A percentile compares a stretch with the other conserved stretches of the same genome.
These are phyloP conservation scores for Sebastes taczanowskii DNA, from an alignment of 2,797 vertebrate genomes.

Conservation along the genomic window DNA sequence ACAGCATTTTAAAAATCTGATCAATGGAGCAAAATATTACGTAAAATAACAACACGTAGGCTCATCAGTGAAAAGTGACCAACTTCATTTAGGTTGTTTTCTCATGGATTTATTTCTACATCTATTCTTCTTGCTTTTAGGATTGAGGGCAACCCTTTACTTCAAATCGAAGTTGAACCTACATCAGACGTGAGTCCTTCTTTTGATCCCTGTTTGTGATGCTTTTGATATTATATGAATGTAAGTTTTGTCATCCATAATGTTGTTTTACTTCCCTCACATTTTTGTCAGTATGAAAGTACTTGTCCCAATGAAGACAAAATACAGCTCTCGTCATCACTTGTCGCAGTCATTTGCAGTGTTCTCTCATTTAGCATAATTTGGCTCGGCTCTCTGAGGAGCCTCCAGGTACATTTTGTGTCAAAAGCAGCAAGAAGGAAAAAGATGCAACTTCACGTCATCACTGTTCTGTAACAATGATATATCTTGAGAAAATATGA, in stretches of 20 bases:
- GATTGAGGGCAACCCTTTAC: constrained; percentile 92
- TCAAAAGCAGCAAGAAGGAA: constrained; percentile 22
- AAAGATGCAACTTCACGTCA: constrained; percentile 13
- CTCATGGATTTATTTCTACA: background rate
- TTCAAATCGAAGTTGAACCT: constrained; percentile 98
- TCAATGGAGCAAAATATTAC: background rate
- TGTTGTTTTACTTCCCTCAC: background rate
- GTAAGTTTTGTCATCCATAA: background rate
- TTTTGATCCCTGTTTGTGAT: background rate
- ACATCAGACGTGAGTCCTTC: constrained; percentile 91
- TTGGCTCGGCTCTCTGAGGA: constrained; percentile 36
- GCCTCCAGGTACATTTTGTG: constrained; percentile 51
- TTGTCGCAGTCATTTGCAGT: constrained; percentile 34
- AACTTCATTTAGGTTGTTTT: background rate
- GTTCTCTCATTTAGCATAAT: constrained; percentile 44
- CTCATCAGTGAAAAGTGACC: background rate
- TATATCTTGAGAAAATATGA: constrained; percentile 48
- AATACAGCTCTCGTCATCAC: constrained; percentile 3
- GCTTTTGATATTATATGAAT: background rate
- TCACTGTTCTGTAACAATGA: constrained; percentile 36
- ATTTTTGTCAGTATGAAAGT: constrained; percentile 15
- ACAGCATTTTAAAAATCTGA: background rate
- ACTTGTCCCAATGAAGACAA: constrained; percentile 13
- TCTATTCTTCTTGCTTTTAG: constrained; percentile 70
- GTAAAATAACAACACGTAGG: background rate